phyloP scores from a whole-genome alignment of 2,113 vertebrate genomes.

The Oophaga pumilio region DNA sequence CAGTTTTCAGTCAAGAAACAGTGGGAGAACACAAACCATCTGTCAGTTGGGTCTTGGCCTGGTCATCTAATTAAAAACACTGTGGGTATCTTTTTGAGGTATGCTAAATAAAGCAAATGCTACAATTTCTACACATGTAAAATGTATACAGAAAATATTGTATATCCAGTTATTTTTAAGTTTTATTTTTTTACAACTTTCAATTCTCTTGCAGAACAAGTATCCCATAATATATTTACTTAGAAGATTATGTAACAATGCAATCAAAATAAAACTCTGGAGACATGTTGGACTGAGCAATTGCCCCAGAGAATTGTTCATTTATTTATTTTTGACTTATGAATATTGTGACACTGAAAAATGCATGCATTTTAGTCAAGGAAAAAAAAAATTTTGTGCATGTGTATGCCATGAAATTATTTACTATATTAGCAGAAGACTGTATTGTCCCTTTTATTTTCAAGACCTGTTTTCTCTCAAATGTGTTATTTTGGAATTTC shows the following conservation, averaged over 20 bases:
- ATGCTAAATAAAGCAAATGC: constrained; percentile 6
- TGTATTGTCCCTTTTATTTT: no score
- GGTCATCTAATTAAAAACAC: constrained; percentile 74
- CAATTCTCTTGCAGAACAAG: background rate
- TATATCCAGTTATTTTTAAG: background rate
- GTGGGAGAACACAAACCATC: constrained; percentile 69
- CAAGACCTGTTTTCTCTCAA: no score
- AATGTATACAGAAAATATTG: background rate
- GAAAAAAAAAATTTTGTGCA: no score
- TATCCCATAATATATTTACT: background rate
- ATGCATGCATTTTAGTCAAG: no score
- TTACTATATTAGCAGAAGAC: no score
- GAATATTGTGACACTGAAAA: no score
- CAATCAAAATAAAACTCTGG: no score
- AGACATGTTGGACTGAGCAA: no score
- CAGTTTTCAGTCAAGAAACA: constrained; percentile 70
- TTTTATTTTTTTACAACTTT: background rate
- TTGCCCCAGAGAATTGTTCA: no score
- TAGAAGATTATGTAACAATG: background rate
- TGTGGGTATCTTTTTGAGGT: constrained; percentile 65
- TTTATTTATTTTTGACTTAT: no score
- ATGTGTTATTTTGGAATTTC: no score
- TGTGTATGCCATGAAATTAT: no score
- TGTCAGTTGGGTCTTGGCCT: constrained; percentile 71
- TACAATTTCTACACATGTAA: background rate